Percentiles rank a stretch among this genome's conserved stretches.
Conservation (phyloP, 2,888 invertebrate genomes). For the Ametastegia equiseti region DNA sequence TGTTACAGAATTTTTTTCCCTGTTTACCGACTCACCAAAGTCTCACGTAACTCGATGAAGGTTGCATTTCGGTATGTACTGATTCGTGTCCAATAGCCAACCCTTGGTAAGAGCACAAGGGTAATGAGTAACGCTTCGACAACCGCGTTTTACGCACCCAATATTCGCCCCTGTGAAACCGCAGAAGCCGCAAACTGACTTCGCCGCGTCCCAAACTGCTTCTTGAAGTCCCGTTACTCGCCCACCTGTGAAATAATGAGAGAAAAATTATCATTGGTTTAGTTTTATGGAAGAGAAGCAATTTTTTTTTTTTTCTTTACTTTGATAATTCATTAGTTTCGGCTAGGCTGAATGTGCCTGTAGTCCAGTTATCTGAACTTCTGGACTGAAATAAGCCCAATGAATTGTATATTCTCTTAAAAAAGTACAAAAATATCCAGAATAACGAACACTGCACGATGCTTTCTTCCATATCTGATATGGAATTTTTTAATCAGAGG, state of each 20-base stretch:
- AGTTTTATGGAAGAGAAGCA: background rate
- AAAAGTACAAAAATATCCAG: too few species aligned
- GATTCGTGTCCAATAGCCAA: constrained; percentile 72
- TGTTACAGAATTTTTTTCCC: constrained; percentile 20
- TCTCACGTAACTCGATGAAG: constrained; percentile 72
- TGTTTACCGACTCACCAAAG: constrained; percentile 57
- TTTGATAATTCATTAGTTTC: too few species aligned
- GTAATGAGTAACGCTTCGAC: constrained; percentile 74
- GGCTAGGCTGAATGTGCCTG: too few species aligned
- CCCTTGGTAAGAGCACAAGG: constrained; percentile 74
- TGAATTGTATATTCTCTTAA: too few species aligned
- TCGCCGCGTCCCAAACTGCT: constrained; percentile 73
- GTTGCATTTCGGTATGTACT: constrained; percentile 73
- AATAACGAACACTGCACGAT: too few species aligned
- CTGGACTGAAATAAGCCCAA: too few species aligned
- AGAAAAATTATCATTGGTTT: background rate
- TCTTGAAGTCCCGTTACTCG: constrained; percentile 72
- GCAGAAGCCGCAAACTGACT: constrained; percentile 72
- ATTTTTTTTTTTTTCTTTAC: background rate
- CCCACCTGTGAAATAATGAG: constrained; percentile 63
- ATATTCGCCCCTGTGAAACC: constrained; percentile 75
- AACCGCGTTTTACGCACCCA: constrained; percentile 74
- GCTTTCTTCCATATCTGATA: too few species aligned
- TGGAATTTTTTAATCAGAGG: too few species aligned
- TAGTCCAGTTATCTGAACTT: too few species aligned